phyloP scores from a whole-genome alignment of 2,888 invertebrate genomes.

The Amaurobius ferox region DNA sequence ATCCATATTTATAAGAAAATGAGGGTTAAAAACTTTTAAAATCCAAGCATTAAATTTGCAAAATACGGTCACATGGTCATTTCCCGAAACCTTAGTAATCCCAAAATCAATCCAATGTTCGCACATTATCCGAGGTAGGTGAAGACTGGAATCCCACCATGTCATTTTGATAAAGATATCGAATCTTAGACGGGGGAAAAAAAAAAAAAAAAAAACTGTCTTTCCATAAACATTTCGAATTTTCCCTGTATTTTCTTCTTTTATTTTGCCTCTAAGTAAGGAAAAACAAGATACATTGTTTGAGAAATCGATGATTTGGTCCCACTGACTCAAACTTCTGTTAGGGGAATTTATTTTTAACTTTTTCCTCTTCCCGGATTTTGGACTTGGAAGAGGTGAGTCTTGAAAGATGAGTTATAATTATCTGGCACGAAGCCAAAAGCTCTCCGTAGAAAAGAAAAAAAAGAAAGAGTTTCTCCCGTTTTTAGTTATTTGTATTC shows the following conservation, averaged over 20 bases:
- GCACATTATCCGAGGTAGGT: not conserved
- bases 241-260: slow-evolving; percentile 22
- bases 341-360: slow-evolving; percentile 35
- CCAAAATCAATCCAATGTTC: not conserved
- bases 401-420: slow-evolving; percentile 66
- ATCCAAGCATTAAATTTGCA: too few relatives aligned
- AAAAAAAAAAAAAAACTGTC: slow-evolving; percentile 20
- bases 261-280: slow-evolving; percentile 25
- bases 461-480: slow-evolving; percentile 32
- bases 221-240: slow-evolving; percentile 49
- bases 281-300: slow-evolving; percentile 64
- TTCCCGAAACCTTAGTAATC: too few relatives aligned
- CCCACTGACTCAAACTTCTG: slow-evolving; percentile 58
- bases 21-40: too few relatives aligned
- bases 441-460: slow-evolving; percentile 24
- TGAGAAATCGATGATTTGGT: slow-evolving; percentile 66
- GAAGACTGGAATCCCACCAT: slow-evolving; percentile 7
- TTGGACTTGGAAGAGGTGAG: slow-evolving; percentile 51
- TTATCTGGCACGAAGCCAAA: slow-evolving; percentile 56
- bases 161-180: slow-evolving; percentile 25
- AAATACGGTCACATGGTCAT: too few relatives aligned
- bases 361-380: slow-evolving; percentile 31
- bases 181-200: slow-evolving; percentile 16
- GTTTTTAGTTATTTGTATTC: slow-evolving; percentile 44
- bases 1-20: too few relatives aligned